These are phyloP conservation scores for Simalia tracyae DNA, from an alignment of 2,797 vertebrate species.

Conservation along the genomic window DNA sequence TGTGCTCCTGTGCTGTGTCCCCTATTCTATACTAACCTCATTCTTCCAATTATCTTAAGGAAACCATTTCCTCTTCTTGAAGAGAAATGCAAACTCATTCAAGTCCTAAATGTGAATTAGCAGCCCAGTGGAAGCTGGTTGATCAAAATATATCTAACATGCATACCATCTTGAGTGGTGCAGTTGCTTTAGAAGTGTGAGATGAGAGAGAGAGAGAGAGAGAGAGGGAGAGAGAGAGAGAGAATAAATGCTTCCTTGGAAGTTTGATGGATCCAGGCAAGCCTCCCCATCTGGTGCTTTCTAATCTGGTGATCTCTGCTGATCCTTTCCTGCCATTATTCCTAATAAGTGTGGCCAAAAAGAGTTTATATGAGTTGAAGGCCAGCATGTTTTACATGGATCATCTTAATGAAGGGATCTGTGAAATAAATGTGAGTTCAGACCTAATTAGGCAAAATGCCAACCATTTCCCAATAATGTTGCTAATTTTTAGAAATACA, in stretches of 20 bases:
- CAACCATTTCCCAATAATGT: background rate
- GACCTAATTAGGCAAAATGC: background rate
- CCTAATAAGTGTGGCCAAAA: background rate
- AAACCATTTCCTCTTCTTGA: background rate
- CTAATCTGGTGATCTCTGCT: background rate
- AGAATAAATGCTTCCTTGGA: background rate
- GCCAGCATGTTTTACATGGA: background rate
- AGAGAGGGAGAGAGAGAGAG: background rate
- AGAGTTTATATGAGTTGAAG: background rate
- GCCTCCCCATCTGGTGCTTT: background rate
- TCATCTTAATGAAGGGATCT: background rate
- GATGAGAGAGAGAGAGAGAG: background rate
- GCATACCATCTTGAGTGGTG: background rate
- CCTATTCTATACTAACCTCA: background rate
- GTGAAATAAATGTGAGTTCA: background rate
- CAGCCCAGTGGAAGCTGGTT: background rate
- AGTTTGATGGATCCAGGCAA: background rate
- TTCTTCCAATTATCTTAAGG: background rate
- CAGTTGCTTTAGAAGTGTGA: background rate
- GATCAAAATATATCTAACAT: too few relatives aligned
- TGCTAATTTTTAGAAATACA: background rate
- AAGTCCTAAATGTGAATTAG: fast-evolving
- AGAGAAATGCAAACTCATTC: background rate
- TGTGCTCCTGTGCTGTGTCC: fast-evolving
- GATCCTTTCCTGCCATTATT: background rate